phyloP scores from a whole-genome alignment of 2,113 vertebrate genomes.

The Phaethon lepturus region DNA sequence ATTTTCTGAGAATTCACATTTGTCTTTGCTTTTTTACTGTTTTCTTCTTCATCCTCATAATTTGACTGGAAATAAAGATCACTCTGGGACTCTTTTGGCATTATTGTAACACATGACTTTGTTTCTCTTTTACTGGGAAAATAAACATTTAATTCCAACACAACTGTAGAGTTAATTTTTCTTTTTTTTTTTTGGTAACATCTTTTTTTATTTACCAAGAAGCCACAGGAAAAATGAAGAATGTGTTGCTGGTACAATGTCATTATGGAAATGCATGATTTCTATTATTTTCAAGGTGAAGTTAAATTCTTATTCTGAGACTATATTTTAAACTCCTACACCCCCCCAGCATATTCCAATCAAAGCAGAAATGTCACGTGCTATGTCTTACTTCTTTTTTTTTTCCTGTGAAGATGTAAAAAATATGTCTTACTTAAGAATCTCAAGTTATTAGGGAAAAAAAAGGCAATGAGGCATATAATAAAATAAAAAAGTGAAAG shows the following conservation, averaged over 20 bases:
- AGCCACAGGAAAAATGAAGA: conserved; percentile 5
- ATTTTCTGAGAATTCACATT: conserved; percentile 3
- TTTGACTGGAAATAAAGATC: conserved; percentile 12
- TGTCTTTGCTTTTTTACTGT: not conserved
- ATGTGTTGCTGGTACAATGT: not conserved
- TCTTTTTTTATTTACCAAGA: not conserved
- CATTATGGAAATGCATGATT: not conserved
- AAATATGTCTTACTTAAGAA: not conserved
- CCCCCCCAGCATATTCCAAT: not conserved
- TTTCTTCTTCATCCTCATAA: not conserved
- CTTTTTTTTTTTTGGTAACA: not conserved
- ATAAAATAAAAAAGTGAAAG: not conserved
- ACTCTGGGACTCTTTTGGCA: not conserved
- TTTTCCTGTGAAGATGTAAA: not conserved
- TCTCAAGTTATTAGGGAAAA: not conserved
- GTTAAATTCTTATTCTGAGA: not conserved
- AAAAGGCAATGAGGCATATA: not conserved
- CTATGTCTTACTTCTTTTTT: not conserved
- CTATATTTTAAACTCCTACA: not conserved
- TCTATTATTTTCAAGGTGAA: not conserved
- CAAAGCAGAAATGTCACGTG: not conserved
- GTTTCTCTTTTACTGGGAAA: not conserved
- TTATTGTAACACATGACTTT: not conserved
- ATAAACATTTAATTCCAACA: not conserved
- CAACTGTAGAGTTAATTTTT: not conserved